Evolutionary conservation across 2,113 vertebrate genomes (phyloP).

Genomic region (Paraplagusia blochii): DNA sequence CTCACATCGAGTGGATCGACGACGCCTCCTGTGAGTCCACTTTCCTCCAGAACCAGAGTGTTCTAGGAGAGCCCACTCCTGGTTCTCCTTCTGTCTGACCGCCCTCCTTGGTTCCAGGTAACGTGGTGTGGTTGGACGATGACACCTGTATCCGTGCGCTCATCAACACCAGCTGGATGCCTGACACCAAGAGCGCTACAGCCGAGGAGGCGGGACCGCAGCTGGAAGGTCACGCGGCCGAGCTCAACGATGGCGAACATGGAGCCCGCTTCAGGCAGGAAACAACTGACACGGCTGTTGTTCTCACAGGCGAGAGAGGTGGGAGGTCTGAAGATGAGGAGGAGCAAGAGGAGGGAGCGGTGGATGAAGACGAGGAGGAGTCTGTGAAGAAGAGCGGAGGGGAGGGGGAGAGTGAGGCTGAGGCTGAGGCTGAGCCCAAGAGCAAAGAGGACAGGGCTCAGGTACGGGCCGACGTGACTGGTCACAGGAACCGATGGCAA

Average conservation of each 20-base stretch:
- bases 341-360: slow-evolving; percentile 75
- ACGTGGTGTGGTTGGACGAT: slow-evolving; percentile 97
- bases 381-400: slow-evolving; percentile 67
- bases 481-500: neutral
- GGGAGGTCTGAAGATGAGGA: slow-evolving; percentile 78
- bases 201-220: slow-evolving; percentile 71
- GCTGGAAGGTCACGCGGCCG: slow-evolving; percentile 73
- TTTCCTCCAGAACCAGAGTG: neutral
- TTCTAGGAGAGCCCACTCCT: too few relatives aligned
- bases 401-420: slow-evolving; percentile 43
- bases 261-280: too few relatives aligned
- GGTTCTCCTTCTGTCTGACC: neutral
- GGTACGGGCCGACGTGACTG: slow-evolving; percentile 34
- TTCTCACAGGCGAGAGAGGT: slow-evolving; percentile 33
- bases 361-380: slow-evolving; percentile 78
- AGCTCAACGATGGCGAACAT: neutral
- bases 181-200: slow-evolving; percentile 74
- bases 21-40: slow-evolving; percentile 85
- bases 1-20: slow-evolving; percentile 98
- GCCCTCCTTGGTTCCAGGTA: slow-evolving; percentile 76
- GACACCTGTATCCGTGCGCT: slow-evolving; percentile 89
- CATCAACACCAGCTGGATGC: slow-evolving; percentile 89
- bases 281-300: neutral
- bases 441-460: neutral
- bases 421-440: slow-evolving; percentile 47